Conservation (phyloP, 2,888 invertebrate species). For the Embidobia sp. region DNA sequence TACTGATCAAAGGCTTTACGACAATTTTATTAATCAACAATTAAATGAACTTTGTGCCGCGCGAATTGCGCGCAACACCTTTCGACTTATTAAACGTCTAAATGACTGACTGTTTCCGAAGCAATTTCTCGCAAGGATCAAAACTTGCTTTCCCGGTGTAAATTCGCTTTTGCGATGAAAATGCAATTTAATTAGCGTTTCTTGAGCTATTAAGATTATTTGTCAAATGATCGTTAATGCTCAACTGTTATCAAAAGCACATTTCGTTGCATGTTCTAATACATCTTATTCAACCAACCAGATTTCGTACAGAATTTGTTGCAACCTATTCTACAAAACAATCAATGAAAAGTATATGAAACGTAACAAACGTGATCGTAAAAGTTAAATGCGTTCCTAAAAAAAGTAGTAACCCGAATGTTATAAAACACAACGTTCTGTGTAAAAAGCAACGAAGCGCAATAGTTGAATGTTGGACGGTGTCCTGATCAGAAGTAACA, state of each 20-base stretch:
- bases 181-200: constrained; percentile 16
- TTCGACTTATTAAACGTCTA: constrained; percentile 22
- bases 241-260: no score
- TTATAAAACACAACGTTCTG: background rate
- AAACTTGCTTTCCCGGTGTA: constrained; percentile 20
- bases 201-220: background rate
- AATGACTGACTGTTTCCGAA: constrained; percentile 9
- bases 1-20: constrained; percentile 36
- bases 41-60: constrained; percentile 28
- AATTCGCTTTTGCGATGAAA: constrained; percentile 25
- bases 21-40: constrained; percentile 51
- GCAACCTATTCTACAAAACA: no score
- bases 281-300: no score
- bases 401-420: no score
- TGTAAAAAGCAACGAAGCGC: constrained; percentile 7
- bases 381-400: no score
- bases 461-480: constrained; percentile 22
- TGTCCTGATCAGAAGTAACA: constrained; percentile 26
- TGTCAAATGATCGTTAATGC: background rate
- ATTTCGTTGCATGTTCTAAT: no score
- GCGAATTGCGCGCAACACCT: constrained; percentile 22
- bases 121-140: constrained; percentile 10
- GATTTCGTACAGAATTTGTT: no score
- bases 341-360: no score
- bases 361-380: no score